phyloP scores from a whole-genome alignment of 2,797 vertebrate species.

The Betta splendens region DNA sequence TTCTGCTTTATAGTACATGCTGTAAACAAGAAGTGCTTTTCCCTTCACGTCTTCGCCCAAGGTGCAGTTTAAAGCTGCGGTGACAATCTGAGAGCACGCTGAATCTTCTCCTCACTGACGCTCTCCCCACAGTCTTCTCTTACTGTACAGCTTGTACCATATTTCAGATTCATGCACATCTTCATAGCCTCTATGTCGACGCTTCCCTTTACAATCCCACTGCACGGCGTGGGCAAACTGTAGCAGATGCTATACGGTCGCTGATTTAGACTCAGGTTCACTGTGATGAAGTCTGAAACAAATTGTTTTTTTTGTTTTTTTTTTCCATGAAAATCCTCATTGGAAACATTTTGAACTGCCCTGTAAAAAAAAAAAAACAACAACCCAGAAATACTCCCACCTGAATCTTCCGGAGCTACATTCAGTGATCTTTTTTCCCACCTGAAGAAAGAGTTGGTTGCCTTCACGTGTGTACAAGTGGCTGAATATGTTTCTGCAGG shows the following conservation, averaged over 20 bases:
- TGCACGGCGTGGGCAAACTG: constrained; percentile 32
- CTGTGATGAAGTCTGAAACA: constrained; percentile 27
- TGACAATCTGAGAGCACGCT: constrained; percentile 46
- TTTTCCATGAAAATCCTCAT: constrained; percentile 33
- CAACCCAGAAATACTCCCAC: neutral
- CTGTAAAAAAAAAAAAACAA: no score
- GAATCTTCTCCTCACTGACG: constrained; percentile 16
- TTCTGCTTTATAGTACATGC: constrained; percentile 28
- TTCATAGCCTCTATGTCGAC: constrained; percentile 10
- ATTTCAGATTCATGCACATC: constrained; percentile 30
- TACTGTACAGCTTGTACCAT: constrained; percentile 7
- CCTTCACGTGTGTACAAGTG: neutral
- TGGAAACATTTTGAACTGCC: constrained; percentile 22
- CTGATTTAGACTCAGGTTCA: neutral
- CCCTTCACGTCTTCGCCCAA: constrained; percentile 21
- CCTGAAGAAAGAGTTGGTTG: constrained; percentile 2
- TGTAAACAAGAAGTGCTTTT: constrained; percentile 12
- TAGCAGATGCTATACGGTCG: constrained; percentile 11
- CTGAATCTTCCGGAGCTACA: constrained; percentile 20
- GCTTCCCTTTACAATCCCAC: constrained; percentile 24
- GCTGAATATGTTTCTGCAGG: constrained; percentile 1
- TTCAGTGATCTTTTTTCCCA: constrained; percentile 15
- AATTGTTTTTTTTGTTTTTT: no score
- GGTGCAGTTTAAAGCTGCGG: constrained; percentile 23
- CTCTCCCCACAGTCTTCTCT: constrained; percentile 26